Evolutionary conservation across 2,113 vertebrate genomes (phyloP), one percentile per base, ranked within the genome.

Genomic region (Emydura subglobosa): DNA sequence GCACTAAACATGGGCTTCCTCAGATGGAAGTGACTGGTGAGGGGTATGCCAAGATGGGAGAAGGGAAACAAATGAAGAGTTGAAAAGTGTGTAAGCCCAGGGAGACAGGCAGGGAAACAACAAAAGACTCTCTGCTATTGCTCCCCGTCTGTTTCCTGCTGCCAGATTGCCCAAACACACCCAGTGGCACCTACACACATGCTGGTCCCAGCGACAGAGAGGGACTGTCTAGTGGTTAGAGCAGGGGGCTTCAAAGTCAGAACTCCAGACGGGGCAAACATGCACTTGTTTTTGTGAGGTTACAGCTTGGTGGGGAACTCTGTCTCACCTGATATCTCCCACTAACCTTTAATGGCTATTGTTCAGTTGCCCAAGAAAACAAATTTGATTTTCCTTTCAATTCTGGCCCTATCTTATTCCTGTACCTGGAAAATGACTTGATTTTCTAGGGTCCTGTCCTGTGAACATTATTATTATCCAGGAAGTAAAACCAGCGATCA

Each of bases 41-140:
- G 74, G 12, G 21, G 42, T 47, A 47, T 31, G 21, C 1, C 0
- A 1, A 24, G 50, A 81, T n/a, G 57, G 34, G 17, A 19, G 14
- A 2, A 6, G 39, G 59, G 50, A n/a, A 80, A 24, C 24, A 1
- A 44, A 65, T 42, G 29, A 53, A 83, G 68, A 2, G 11, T 1
- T 29, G 50, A n/a, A 27, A 12, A 79, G 39, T 39, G n/a, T 72
- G 65, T 9, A 39, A 72, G 10, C 0, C 0, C 0, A 0, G 31
- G 13, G 31, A 49, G 50, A 4, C 12, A 90, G 80, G 17, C 27
- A 1, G 1, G n/a, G 16, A 5, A 78, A 86, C 34, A 93, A 25
- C 1, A 55, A 78, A 13, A 50, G 25, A 50, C 16, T 4, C 4
- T 19, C 31, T 81, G n/a, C 68, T 12, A 27, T 42, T 13, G 0